Evolutionary conservation across 2,113 vertebrate species (phyloP).

Genomic region (Choloepus hoffmanni): DNA sequence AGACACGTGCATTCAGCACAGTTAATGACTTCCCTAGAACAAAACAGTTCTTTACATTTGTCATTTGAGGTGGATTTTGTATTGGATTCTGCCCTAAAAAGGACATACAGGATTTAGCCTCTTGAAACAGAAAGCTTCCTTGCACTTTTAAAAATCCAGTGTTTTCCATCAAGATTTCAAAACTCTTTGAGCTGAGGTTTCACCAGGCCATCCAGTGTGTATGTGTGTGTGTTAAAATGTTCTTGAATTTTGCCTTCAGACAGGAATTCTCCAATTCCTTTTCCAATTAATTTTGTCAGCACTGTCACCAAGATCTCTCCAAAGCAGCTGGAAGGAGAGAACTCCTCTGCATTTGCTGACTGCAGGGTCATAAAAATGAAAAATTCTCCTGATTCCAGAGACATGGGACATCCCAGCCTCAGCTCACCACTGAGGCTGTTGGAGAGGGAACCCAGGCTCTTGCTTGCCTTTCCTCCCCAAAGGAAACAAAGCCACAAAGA

Average conservation of each 20-base stretch:
- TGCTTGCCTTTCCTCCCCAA: neutral
- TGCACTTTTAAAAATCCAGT: neutral
- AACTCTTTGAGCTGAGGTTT: neutral
- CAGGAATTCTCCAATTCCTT: neutral
- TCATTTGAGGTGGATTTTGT: neutral
- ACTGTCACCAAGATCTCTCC: neutral
- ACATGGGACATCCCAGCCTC: neutral
- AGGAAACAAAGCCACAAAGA: neutral
- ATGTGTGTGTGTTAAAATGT: neutral
- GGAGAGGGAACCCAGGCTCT: neutral
- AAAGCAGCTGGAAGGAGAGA: neutral
- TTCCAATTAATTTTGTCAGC: neutral
- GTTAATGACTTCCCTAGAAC: neutral
- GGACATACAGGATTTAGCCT: neutral
- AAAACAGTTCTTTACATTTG: neutral
- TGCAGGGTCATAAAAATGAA: neutral
- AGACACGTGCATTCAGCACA: neutral
- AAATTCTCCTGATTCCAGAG: neutral
- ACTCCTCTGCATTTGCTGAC: neutral
- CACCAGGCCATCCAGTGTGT: neutral
- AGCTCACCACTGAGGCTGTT: rapidly evolving
- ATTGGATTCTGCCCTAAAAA: neutral
- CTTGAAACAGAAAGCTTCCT: neutral
- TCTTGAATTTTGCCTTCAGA: neutral
- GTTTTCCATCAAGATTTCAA: neutral